phyloP scores from a whole-genome alignment of 64 coral and sea anemone genomes.

The Dendronephthya gigantea region DNA sequence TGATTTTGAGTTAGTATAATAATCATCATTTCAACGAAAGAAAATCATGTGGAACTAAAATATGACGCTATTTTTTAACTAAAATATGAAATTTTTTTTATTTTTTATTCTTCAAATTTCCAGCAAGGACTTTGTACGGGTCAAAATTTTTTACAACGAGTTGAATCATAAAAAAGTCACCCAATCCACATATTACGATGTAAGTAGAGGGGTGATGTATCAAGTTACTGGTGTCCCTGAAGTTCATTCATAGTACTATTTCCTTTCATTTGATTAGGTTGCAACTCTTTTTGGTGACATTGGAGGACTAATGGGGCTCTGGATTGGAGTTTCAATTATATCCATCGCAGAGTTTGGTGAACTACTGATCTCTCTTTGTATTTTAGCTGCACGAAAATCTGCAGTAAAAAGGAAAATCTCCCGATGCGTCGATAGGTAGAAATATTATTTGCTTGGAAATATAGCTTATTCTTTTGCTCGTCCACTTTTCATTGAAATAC shows the following conservation, averaged over 20 bases:
- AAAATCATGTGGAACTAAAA: no score
- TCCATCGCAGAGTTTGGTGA: slow-evolving; percentile 31
- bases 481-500: no score
- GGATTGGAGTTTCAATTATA: slow-evolving; percentile 33
- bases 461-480: no score
- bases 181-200: slow-evolving; percentile 18
- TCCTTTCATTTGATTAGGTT: not conserved
- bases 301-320: slow-evolving; percentile 34
- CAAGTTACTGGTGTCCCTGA: no score
- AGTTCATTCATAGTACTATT: no score
- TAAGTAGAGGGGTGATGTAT: no score
- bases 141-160: slow-evolving; percentile 32
- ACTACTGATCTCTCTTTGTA: not conserved
- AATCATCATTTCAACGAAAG: no score
- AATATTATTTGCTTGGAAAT: no score
- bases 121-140: slow-evolving; percentile 32
- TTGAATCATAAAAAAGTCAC: slow-evolving; percentile 30
- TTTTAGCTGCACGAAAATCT: not conserved
- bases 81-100: not conserved
- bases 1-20: not conserved
- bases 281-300: slow-evolving; percentile 30
- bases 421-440: no score
- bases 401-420: not conserved
- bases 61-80: no score
- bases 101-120: no score